Evolutionary conservation across 2,113 vertebrate species (phyloP).

Genomic region (Oryctolagus cuniculus): mOryCun1.1 NC_091447.1:33877501-33878000

Average conservation of each 20-base stretch:
- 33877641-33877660: background rate
- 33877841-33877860: background rate
- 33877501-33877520: background rate
- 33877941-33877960: background rate
- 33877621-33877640: background rate
- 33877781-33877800: background rate
- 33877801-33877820: accelerated
- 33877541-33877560: background rate
- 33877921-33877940: background rate
- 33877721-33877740: background rate
- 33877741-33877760: background rate
- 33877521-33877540: background rate
- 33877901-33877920: background rate
- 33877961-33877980: background rate
- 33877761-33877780: background rate
- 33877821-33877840: background rate
- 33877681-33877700: background rate
- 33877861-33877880: background rate
- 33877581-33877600: background rate
- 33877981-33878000: background rate
- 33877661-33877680: background rate
- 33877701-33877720: background rate
- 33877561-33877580: background rate
- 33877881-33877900: background rate
- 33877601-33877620: background rate